Conservation (phyloP, 2,113 vertebrate genomes). For the Tachuris rubrigastra region DNA sequence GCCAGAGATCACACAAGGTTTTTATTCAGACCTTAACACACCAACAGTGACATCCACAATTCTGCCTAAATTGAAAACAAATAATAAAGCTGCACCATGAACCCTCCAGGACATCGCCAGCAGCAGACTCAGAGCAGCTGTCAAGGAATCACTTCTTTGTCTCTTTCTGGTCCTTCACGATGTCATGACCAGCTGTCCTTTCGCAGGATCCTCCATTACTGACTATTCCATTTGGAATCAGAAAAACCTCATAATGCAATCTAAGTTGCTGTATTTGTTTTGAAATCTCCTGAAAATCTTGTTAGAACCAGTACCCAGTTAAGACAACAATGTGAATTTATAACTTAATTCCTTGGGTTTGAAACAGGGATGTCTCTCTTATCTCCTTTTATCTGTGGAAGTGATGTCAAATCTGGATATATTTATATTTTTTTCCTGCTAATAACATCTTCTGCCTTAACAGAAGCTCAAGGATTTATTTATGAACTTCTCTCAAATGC, state of each 20-base stretch:
- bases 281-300: background rate
- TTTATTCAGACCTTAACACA: background rate
- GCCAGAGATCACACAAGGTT: background rate
- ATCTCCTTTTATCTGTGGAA: background rate
- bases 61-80: background rate
- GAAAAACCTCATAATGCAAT: background rate
- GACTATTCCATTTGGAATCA: background rate
- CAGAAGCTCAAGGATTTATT: background rate
- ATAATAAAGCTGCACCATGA: background rate
- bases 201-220: background rate
- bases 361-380: background rate
- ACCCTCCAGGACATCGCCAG: background rate
- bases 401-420: background rate
- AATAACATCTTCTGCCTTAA: background rate
- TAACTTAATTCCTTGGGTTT: background rate
- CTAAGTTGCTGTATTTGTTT: background rate
- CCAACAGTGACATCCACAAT: background rate
- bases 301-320: background rate
- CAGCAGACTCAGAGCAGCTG: background rate
- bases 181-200: background rate
- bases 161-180: background rate
- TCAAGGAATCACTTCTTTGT: background rate
- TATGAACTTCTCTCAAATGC: background rate
- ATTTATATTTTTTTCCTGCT: background rate
- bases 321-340: background rate